Conservation (phyloP, 2,797 vertebrate species). For the Karalla daura region DNA sequence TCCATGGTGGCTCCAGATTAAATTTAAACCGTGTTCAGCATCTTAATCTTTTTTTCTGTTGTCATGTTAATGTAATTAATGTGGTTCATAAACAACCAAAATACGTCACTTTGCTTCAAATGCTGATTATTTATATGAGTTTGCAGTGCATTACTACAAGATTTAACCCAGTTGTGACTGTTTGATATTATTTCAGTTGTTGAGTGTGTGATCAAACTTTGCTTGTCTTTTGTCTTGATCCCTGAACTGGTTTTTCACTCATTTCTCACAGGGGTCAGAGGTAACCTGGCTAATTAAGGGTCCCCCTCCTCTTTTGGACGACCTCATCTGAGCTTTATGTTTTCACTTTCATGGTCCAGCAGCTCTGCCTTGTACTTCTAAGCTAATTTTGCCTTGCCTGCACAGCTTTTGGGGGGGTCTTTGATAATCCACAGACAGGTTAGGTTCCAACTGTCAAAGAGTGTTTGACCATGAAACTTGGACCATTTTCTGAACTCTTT, state of each 20-base stretch:
- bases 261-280: slow-evolving; percentile 90
- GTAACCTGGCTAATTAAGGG: slow-evolving; percentile 91
- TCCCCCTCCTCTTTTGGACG: slow-evolving; percentile 83
- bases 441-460: slow-evolving; percentile 84
- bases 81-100: too few species aligned
- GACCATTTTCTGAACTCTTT: slow-evolving; percentile 81
- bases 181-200: slow-evolving; percentile 91
- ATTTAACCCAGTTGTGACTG: slow-evolving; percentile 88
- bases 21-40: background rate
- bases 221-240: slow-evolving; percentile 85
- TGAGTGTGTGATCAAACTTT: slow-evolving; percentile 86
- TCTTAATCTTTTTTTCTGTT: too few species aligned
- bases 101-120: too few species aligned
- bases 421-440: slow-evolving; percentile 87
- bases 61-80: background rate
- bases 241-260: slow-evolving; percentile 88
- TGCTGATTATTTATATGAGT: background rate
- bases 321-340: slow-evolving; percentile 90
- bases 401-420: slow-evolving; percentile 67
- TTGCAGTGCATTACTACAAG: slow-evolving; percentile 58
- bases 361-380: slow-evolving; percentile 91
- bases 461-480: slow-evolving; percentile 81
- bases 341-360: slow-evolving; percentile 85
- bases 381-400: slow-evolving; percentile 84
- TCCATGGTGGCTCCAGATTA: background rate